phyloP scores from a whole-genome alignment of 2,113 vertebrate genomes.

The Mobula birostris region DNA sequence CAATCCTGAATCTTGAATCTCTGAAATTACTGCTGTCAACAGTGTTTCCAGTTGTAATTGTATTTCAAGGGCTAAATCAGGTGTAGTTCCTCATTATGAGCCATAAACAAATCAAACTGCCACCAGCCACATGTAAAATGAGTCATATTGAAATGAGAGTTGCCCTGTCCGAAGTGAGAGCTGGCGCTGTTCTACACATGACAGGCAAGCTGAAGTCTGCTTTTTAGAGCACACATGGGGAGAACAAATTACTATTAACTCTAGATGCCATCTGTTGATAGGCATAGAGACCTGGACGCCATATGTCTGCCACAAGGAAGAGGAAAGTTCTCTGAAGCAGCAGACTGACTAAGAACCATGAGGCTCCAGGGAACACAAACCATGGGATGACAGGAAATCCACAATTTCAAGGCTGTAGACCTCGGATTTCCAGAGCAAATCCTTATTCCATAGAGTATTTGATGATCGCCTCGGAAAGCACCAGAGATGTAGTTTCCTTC shows the following conservation, averaged over 20 bases:
- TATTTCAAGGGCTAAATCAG: constrained; percentile 3
- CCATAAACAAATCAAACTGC: background rate
- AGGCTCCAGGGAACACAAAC: constrained; percentile 17
- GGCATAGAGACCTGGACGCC: constrained; percentile 2
- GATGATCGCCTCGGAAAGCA: background rate
- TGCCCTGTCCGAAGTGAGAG: background rate
- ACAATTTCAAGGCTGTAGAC: constrained; percentile 27
- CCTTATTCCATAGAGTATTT: background rate
- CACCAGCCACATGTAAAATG: background rate
- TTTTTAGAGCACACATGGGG: background rate
- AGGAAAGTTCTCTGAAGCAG: background rate
- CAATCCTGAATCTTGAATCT: too few species aligned
- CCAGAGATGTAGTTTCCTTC: background rate
- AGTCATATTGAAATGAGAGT: background rate
- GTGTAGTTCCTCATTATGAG: background rate
- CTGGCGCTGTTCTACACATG: background rate
- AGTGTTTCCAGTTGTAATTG: background rate
- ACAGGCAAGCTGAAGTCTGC: background rate
- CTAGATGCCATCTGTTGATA: constrained; percentile 25
- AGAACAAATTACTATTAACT: constrained; percentile 11
- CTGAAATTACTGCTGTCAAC: too few species aligned
- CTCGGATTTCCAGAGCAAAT: constrained; percentile 34
- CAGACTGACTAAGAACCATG: constrained; percentile 28
- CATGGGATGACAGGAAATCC: constrained; percentile 28
- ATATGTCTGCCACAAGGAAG: constrained; percentile 25